phyloP scores from a whole-genome alignment of 2,797 vertebrate genomes.

The Sus cebifrons region DNA sequence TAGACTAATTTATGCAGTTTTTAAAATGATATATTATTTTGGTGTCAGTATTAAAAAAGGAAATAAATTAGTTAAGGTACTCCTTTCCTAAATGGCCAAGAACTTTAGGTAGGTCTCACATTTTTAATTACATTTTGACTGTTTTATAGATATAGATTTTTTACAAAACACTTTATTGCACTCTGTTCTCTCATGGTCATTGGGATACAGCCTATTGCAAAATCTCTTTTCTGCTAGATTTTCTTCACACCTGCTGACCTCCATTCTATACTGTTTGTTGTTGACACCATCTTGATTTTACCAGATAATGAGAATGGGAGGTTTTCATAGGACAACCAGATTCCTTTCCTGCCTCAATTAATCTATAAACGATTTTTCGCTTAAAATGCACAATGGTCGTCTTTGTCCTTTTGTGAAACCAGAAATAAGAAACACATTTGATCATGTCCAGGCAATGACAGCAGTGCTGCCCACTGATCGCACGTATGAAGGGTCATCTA shows the following conservation, averaged over 20 bases:
- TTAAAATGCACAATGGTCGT: not conserved
- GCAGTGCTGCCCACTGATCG: fast-evolving
- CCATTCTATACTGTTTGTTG: not conserved
- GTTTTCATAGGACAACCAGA: not conserved
- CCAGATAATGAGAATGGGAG: not conserved
- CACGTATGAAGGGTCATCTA: not conserved
- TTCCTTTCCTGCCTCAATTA: not conserved
- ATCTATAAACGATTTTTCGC: not conserved
- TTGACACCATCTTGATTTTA: not conserved
- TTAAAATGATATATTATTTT: not conserved
- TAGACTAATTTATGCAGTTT: not conserved
- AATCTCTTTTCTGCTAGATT: not conserved
- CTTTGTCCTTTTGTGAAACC: not conserved
- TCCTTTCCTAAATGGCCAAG: not conserved
- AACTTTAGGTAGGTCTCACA: not conserved
- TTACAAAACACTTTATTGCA: not conserved
- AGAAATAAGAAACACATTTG: not conserved
- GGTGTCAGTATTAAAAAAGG: not conserved
- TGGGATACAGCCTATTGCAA: not conserved
- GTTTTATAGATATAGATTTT: not conserved
- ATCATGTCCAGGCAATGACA: not conserved
- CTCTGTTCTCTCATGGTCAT: not conserved
- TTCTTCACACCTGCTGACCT: not conserved
- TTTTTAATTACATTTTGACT: not conserved
- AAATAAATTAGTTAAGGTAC: not conserved